Percentiles rank a stretch among this genome's conserved stretches.
Conservation (phyloP, 1,140 invertebrate species). For the Pantala flavescens region DNA sequence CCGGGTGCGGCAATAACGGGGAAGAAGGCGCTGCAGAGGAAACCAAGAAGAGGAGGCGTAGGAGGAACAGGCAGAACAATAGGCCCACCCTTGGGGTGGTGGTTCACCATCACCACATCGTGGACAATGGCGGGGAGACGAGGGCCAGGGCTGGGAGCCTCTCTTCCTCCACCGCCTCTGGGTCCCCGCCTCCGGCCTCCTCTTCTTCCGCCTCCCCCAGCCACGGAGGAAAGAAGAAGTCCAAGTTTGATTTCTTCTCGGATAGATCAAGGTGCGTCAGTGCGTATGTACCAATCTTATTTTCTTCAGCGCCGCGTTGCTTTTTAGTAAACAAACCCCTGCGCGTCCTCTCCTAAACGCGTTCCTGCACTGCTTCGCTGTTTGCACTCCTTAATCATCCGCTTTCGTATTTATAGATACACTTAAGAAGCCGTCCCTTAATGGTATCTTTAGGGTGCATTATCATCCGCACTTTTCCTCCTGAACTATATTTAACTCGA, state of each 20-base stretch:
- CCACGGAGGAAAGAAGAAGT: constrained; percentile 46
- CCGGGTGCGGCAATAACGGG: constrained; percentile 33
- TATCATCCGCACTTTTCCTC: too few relatives aligned
- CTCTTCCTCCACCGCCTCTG: constrained; percentile 50
- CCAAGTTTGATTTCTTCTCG: constrained; percentile 67
- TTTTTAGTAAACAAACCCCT: too few relatives aligned
- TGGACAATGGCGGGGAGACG: constrained; percentile 28
- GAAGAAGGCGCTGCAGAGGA: constrained; percentile 33
- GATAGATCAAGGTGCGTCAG: constrained; percentile 61
- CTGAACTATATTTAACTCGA: too few relatives aligned
- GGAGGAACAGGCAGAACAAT: constrained; percentile 50
- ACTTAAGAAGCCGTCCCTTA: too few relatives aligned
- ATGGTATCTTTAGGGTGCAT: too few relatives aligned
- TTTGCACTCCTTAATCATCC: too few relatives aligned
- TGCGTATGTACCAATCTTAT: neutral
- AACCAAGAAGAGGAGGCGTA: constrained; percentile 62
- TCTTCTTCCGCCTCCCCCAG: constrained; percentile 36
- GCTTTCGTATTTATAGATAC: too few relatives aligned
- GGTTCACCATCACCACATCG: constrained; percentile 32
- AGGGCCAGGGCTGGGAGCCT: constrained; percentile 46
- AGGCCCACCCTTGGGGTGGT: constrained; percentile 45
- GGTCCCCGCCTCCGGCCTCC: constrained; percentile 52
- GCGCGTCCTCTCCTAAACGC: too few relatives aligned
- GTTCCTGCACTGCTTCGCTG: too few relatives aligned
- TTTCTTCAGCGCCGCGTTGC: neutral